Evolutionary conservation across 2,113 vertebrate genomes (phyloP), one percentile per base, ranked within the genome.

Genomic region (Mirza zaza): DNA sequence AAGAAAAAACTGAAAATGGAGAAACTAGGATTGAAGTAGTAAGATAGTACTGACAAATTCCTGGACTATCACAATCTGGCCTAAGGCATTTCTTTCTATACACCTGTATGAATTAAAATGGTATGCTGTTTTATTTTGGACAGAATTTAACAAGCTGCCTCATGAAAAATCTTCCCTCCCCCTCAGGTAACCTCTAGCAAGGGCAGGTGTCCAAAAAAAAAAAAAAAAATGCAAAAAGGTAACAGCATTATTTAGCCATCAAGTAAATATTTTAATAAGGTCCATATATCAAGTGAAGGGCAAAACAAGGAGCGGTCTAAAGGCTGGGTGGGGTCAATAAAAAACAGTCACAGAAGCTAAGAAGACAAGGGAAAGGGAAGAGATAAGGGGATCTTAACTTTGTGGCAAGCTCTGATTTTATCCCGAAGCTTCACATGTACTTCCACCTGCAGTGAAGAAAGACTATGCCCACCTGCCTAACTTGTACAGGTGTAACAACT

Each of bases 131-230:
- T 65, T 77, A 77, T 68, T 90, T 93, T 45, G 10, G 45, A 50
- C 36, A 93, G 55, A 92, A 77, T 63, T 67, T 85, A 95, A 93
- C 48, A 59, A 83, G 76, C 10, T 73, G 39, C 12, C 32, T 79
- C 87, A 93, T 67, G 55, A 88, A 91, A 97, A 93, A 87, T 23
- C 45, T n/a, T 42, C 59, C 42, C 36, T 82, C 20, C n/a, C 32
- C 15, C 0, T 67, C 48, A 83, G 45, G 70, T 27, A 90, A 75
- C 42, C 29, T 84, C 57, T 85, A 45, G 48, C 1, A 92, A 70
- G 67, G 29, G 1, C 57, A 85, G 55, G 42, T 52, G 70, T 61
- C 39, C 34, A 27, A 85, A 92, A 91, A 55, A 48, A 55, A 50
- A 50, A 48, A 18, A 61, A 92, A 2, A 21, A 61, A 27, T 36